Evolutionary conservation across 2,888 invertebrate genomes (phyloP), one percentile per base, ranked within the genome.

Genomic region (Caenorhabditis japonica): DNA sequence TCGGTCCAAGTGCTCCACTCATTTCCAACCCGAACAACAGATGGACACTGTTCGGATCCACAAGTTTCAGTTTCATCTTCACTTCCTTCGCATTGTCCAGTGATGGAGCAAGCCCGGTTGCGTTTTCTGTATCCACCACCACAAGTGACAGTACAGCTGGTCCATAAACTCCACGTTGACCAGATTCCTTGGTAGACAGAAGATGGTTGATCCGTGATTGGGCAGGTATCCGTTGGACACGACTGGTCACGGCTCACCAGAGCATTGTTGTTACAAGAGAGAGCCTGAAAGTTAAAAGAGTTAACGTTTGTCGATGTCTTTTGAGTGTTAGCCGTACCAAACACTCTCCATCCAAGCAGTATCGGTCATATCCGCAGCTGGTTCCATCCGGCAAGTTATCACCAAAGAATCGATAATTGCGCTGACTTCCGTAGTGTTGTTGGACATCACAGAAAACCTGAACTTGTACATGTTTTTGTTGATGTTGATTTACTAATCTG

Each of bases 301-400:
- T n/a, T n/a, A n/a, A n/a, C n/a, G n/a, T n/a, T 3, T 38, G 3
- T 33, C 19, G n/a, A 44, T n/a, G 8, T 19, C 13, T n/a, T 5
- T 39, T 25, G 5, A 5, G n/a, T n/a, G n/a, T n/a, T n/a, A n/a
- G n/a, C n/a, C n/a, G 13, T 72, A 87, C 85, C 76, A 87, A 68
- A 60, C 87, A 87, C 55, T 87, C 84, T 60, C 87, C 87, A 41
- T 81, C 83, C 21, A 87, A 61, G 71, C 87, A 87, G 70, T 84
- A 88, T 52, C 82, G 60, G 38, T 85, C 84, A 58, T 75, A 81
- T 36, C 87, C 87, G 69, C 87, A 87, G 10, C 85, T 80, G 2
- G 87, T 84, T n/a, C 87, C 87, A 75, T 87, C 86, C 19, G 87
- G 88, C 41, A 87, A 71, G 52, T 83, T 84, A 66, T 87, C 88